Evolutionary conservation across 2,888 invertebrate genomes (phyloP), one percentile per base, ranked within the genome.

Genomic region (Archips xylosteana): DNA sequence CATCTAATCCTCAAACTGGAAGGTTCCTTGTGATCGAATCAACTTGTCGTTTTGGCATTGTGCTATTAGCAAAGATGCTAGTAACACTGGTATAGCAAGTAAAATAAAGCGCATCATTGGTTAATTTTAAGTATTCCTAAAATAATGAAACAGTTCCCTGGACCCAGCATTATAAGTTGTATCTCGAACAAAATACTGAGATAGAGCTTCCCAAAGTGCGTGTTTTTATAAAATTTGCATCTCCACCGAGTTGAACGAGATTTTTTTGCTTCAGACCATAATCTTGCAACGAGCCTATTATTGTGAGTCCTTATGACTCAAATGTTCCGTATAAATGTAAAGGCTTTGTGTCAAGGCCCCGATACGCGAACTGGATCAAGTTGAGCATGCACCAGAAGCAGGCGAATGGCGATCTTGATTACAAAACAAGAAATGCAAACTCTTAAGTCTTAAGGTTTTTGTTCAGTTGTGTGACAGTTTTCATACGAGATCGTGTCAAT

Each of bases 171-270:
- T n/a, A 15, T 57, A 36, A 62, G 57, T 68, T 62, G 62, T 67
- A 54, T 9, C 23, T 23, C 23, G 23, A 54, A 51, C 68, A 32
- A 68, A 63, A 63, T 68, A 69, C 60, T 36, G 60, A n/a, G 32
- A 13, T 49, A 45, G 36, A 45, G 36, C 42, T 60, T 59, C 62
- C n/a, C 57, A 65, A 60, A 42, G 59, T 59, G 23, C 15, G 6
- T 9, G 64, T 64, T 74, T 74, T 74, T 74, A 74, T 74, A 64
- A 74, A 74, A 51, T 74, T 65, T 64, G 49, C 60, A 65, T 64
- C 73, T 51, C 73, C 60, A 69, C 73, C 63, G 23, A 32, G 45
- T 12, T 23, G 45, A 12, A 2, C 23, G 62, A 47, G 54, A 23
- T 61, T 62, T 57, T 45, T 67, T 61, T 36, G 23, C 36, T 67